Base-by-base conservation (phyloP, 2,888 invertebrate genomes). In the Margaritifera margaritifera region DNA sequence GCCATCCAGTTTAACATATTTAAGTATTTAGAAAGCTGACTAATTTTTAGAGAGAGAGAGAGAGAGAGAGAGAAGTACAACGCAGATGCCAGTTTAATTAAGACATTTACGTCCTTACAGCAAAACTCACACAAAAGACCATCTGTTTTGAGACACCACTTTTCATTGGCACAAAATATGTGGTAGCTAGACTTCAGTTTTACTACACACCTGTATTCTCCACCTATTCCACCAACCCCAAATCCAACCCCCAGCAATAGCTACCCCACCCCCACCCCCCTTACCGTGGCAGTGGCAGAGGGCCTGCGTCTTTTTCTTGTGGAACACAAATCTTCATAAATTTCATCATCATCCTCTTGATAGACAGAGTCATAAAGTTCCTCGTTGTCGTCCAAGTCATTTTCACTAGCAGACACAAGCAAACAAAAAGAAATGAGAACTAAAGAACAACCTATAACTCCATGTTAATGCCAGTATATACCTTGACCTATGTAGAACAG, bases 291-390 rank as follows among this genome's bases (percentile, higher is more conserved):
- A 42, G 50, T 64, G 42, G 42, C 42, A 42, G 42, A 42, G 20
- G 51, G 19, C 52, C 61, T 53, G 56, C 53, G 54, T 25, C 66
- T 57, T 56, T 66, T 51, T 20, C 70, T 67, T 27, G 75, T 78
- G 60, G 93, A 94, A 92, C 95, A 96, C 89, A 97, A 93, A 92
- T 96, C 96, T 92, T 96, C 96, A 92, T 97, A 97, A 91, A 96
- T 95, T 92, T 96, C 95, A 91, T 97, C 96, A 90, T 95, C 95
- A 31, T 89, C 88, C 57, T 87, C 87, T 72, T 86, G 78, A 71
- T 83, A 83, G 42, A 87, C 84, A 64, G 84, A 72, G 80, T 88
- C 86, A 73, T 88, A 87, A 64, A 88, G 80, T 56, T 86, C 86
- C 66, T 87, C 86, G 70, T 88, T 85, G 80, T 87, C 87, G 69